phyloP scores from a whole-genome alignment of 2,888 invertebrate genomes.

The Chorisops tibialis region DNA sequence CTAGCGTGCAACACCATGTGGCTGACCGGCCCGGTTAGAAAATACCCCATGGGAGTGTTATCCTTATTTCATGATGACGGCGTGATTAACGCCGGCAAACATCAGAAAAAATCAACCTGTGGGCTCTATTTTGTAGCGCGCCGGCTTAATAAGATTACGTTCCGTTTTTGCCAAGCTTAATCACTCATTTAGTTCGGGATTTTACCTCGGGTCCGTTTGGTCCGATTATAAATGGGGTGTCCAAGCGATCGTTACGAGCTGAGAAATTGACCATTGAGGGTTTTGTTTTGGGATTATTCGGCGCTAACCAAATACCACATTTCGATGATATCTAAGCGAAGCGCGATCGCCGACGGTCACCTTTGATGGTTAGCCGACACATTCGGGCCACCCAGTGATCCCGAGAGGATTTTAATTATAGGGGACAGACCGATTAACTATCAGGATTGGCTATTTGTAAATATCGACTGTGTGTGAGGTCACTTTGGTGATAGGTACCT shows the following conservation, averaged over 20 bases:
- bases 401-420: not conserved
- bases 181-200: slow-evolving; percentile 13
- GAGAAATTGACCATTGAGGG: slow-evolving; percentile 14
- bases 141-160: slow-evolving; percentile 5
- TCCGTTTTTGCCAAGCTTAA: slow-evolving; percentile 15
- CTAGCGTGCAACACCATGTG: slow-evolving; percentile 2
- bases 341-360: not conserved
- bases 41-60: slow-evolving; percentile 16
- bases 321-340: not conserved
- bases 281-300: slow-evolving; percentile 8
- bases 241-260: slow-evolving; percentile 15
- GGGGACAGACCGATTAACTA: not conserved
- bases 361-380: slow-evolving; percentile 1
- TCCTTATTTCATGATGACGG: slow-evolving; percentile 20
- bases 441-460: not conserved
- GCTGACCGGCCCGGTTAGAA: not conserved
- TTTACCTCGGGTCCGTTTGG: not conserved
- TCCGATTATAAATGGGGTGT: slow-evolving; percentile 17
- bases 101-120: slow-evolving; percentile 12
- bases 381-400: not conserved
- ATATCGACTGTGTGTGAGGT: not conserved
- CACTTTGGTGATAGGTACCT: too few relatives aligned
- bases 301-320: slow-evolving; percentile 14
- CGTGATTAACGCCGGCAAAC: slow-evolving; percentile 21
- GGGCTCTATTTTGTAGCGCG: slow-evolving; percentile 1